Percentiles rank a stretch among this genome's conserved stretches.
Conservation (phyloP, 2,888 invertebrate species). For the Pegoplata infirma region DNA sequence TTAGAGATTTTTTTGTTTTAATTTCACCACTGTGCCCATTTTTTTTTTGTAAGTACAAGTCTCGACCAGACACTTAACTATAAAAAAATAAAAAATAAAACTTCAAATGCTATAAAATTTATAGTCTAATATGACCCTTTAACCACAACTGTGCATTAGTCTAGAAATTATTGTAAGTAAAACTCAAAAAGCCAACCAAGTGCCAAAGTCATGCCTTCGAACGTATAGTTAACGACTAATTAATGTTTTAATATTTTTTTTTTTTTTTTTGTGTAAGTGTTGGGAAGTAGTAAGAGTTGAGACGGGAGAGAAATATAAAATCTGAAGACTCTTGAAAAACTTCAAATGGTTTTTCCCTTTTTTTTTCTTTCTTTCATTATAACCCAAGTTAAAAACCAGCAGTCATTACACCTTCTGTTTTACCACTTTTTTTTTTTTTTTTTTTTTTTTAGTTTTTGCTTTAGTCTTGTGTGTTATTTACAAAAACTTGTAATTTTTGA, state of each 20-base stretch:
- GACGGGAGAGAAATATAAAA: not conserved
- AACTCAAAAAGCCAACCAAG: conserved; percentile 2
- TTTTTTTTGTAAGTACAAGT: not conserved
- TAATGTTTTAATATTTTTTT: conserved; percentile 34
- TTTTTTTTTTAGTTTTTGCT: no score
- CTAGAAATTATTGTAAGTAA: not conserved
- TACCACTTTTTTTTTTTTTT: not conserved
- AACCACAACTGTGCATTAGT: not conserved
- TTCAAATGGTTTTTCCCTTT: not conserved
- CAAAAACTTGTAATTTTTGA: conserved; percentile 38
- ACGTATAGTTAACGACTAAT: conserved; percentile 23
- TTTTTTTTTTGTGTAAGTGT: no score
- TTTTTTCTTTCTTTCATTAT: not conserved
- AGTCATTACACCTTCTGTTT: not conserved
- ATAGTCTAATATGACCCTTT: not conserved
- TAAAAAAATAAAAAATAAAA: not conserved
- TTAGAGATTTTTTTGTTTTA: no score
- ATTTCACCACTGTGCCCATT: not conserved
- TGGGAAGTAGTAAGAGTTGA: not conserved
- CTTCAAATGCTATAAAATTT: not conserved
- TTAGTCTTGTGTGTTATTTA: not conserved
- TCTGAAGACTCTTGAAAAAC: conserved; percentile 5
- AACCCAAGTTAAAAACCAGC: not conserved
- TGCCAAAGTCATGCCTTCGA: conserved; percentile 37
- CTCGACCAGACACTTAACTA: not conserved